A percentile compares a stretch with the other conserved stretches of the same genome.
Conservation (phyloP, 2,113 vertebrate species). For the Labrus mixtus region DNA sequence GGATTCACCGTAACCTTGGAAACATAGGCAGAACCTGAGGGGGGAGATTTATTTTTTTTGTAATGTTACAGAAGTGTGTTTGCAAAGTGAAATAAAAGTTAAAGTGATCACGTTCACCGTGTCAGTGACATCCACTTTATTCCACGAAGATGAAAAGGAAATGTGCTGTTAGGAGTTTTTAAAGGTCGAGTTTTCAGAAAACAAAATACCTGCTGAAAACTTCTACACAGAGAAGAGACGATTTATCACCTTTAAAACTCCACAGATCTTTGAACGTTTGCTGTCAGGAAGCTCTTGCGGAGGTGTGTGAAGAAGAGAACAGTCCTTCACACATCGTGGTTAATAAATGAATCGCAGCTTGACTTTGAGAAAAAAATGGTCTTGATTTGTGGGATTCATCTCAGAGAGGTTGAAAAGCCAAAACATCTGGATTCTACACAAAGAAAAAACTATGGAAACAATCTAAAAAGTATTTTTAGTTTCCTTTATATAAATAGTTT, state of each 20-base stretch:
- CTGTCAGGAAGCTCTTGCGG: conserved; percentile 12
- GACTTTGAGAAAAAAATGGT: conserved; percentile 30
- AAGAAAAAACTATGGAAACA: neutral
- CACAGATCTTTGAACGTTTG: conserved; percentile 47
- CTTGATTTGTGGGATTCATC: conserved; percentile 20
- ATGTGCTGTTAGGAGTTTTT: conserved; percentile 23
- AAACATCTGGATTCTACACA: conserved; percentile 10
- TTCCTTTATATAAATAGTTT: neutral
- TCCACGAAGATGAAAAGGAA: conserved; percentile 43
- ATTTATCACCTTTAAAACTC: neutral
- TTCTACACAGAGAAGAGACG: neutral
- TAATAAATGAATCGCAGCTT: conserved; percentile 51
- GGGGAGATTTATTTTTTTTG: conserved; percentile 28
- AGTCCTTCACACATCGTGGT: conserved; percentile 33
- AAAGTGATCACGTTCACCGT: neutral
- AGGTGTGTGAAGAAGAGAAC: conserved; percentile 19
- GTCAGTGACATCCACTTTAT: conserved; percentile 35
- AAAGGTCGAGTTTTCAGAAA: conserved; percentile 19
- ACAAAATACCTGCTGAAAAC: conserved; percentile 5
- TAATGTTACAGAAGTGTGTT: conserved; percentile 1
- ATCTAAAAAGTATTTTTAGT: neutral
- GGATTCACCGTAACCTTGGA: conserved; percentile 73
- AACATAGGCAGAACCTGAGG: conserved; percentile 51
- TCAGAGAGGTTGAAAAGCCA: conserved; percentile 10
- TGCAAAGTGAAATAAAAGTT: conserved; percentile 46